Base-by-base conservation (phyloP, 2,113 vertebrate species). In the Lethenteron camtschaticum region DNA sequence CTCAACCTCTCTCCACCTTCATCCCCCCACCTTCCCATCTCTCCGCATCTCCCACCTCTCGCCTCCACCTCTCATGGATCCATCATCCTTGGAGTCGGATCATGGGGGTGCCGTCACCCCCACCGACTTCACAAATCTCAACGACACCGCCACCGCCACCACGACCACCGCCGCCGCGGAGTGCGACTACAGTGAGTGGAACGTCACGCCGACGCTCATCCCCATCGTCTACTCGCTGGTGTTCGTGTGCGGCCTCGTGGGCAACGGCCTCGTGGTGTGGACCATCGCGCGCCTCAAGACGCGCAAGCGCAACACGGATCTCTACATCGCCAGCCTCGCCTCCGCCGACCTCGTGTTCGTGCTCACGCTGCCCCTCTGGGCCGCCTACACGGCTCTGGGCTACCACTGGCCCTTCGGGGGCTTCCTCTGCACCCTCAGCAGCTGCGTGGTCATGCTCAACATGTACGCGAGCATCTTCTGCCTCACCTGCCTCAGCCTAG, bases 141-240 rank as follows among this genome's bases (percentile, higher is more conserved):
- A 41, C 41, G 41, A 41, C 41, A 41, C 41, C 41, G 41, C 41
- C 41, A 41, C 24, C 24, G 3, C 41, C 41, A 41, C 41, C 41
- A 41, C 41, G 41, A 41, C 41, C 41, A 41, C 41, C 5, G 41
- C 41, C 41, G 41, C 41, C 6, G 41, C 41, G 41, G 74, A 2
- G 2, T 85, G 83, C 68, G 82, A 84, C 74, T 85, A 74, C 73
- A 82, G 81, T 0, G 86, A 87, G 76, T 87, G 85, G 85, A 82
- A 85, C 73, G 81, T 82, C 1, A 85, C 84, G 2, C 85, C 83
- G 75, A 82, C 83, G 55, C 80, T 88, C 73, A 84, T 88, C 74
- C 85, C 86, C 1, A 82, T 83, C 4, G 8, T 85, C 12, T 85
- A 85, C 2, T 12, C 74, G 10, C 69, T 14, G 0, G 70, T 83